Evolutionary conservation across 1,140 invertebrate genomes (phyloP).

Genomic region (Lasaia peninsularis): DNA sequence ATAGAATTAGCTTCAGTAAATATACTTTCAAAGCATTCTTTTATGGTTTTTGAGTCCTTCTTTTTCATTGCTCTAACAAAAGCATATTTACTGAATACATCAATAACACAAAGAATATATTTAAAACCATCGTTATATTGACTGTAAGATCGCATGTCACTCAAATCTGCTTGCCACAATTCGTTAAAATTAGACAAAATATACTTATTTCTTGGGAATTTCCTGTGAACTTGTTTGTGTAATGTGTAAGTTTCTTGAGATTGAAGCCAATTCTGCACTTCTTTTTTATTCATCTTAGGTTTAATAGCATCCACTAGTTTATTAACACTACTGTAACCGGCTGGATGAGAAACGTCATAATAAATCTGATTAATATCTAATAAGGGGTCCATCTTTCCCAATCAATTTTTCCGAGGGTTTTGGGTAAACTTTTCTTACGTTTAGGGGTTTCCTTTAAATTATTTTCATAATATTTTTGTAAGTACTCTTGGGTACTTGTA

Average conservation of each 20-base stretch:
- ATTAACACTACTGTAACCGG: conserved; percentile 18
- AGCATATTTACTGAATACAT: conserved; percentile 31
- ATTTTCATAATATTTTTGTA: background rate
- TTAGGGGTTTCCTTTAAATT: background rate
- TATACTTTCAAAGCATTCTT: background rate
- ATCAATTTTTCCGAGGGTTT: background rate
- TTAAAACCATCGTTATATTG: conserved; percentile 5
- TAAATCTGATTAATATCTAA: conserved; percentile 1
- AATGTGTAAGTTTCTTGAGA: conserved; percentile 29
- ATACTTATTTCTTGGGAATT: conserved; percentile 45
- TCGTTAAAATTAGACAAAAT: conserved; percentile 28
- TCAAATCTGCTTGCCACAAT: conserved; percentile 28
- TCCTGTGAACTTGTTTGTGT: conserved; percentile 17
- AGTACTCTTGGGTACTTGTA: conserved; percentile 7
- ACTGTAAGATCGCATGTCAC: conserved; percentile 27
- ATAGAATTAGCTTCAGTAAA: background rate
- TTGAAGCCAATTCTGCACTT: conserved; percentile 26
- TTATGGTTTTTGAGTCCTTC: background rate
- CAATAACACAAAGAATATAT: conserved; percentile 17
- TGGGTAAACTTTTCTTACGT: background rate
- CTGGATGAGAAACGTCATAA: background rate
- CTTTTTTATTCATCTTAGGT: conserved; percentile 28
- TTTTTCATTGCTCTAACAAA: background rate
- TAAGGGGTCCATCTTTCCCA: conserved; percentile 1
- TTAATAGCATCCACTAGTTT: conserved; percentile 28